Conservation (phyloP, 2,888 invertebrate species). For the Hemicrepidius hirtus region DNA sequence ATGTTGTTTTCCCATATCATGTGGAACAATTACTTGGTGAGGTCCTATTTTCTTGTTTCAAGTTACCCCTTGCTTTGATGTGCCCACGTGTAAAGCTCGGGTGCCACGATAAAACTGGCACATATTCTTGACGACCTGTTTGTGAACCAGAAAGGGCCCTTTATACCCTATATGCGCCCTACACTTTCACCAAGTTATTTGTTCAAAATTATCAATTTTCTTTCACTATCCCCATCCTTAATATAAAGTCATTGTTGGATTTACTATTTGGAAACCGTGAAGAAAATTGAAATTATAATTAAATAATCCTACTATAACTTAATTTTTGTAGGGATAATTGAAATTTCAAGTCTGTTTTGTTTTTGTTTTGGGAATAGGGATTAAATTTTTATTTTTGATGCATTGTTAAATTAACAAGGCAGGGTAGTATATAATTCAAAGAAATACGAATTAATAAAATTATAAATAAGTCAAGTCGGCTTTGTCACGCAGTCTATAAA, state of each 20-base stretch:
- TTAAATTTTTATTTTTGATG: background rate
- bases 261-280: too few relatives aligned
- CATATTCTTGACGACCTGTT: slow-evolving; percentile 30
- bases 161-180: slow-evolving; percentile 3
- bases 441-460: background rate
- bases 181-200: background rate
- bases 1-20: slow-evolving; percentile 43
- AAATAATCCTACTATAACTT: too few relatives aligned
- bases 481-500: background rate
- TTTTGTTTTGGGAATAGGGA: background rate
- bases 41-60: slow-evolving; percentile 42
- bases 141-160: slow-evolving; percentile 14
- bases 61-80: slow-evolving; percentile 37
- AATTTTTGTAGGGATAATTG: too few relatives aligned
- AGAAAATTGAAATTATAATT: too few relatives aligned
- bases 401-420: slow-evolving; percentile 2
- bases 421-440: background rate
- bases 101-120: slow-evolving; percentile 37
- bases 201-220: slow-evolving; percentile 18
- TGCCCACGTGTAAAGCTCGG: slow-evolving; percentile 18
- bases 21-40: slow-evolving; percentile 42
- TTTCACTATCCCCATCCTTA: background rate
- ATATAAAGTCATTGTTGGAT: background rate
- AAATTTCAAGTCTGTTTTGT: background rate
- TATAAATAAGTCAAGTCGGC: background rate